Conservation (phyloP, 2,797 vertebrate species). For the Enteromius unitaeniatus region DNA sequence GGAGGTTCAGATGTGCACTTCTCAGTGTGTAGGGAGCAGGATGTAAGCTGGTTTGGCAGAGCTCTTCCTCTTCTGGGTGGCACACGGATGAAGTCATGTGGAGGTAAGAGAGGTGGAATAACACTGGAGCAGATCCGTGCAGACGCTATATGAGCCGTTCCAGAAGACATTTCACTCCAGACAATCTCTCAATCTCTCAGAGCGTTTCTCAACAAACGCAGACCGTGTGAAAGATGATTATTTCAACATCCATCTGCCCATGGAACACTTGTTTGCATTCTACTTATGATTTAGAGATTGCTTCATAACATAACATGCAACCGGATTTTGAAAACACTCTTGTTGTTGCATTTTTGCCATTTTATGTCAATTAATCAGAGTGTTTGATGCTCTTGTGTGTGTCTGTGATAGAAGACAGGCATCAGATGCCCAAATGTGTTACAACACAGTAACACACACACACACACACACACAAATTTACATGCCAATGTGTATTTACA, state of each 20-base stretch:
- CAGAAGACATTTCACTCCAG: neutral
- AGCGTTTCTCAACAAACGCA: constrained; percentile 12
- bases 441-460: neutral
- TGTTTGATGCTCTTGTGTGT: neutral
- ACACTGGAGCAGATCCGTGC: constrained; percentile 1
- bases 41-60: constrained; percentile 18
- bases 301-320: neutral
- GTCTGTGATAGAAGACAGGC: neutral
- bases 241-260: constrained; percentile 9
- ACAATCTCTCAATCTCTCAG: neutral
- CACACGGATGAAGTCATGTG: constrained; percentile 46
- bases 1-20: neutral
- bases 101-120: constrained; percentile 30
- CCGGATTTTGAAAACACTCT: constrained; percentile 1
- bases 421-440: neutral
- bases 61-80: constrained; percentile 45
- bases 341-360: neutral
- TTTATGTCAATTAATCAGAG: neutral
- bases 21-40: neutral
- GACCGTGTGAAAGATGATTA: neutral
- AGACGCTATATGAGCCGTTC: constrained; percentile 4
- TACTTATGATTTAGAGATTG: neutral
- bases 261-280: neutral
- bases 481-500: too few relatives aligned
- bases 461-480: too few relatives aligned